These are phyloP conservation scores for Morpho deidamia DNA, from an alignment of 2,888 invertebrate genomes.

Conservation along the genomic window DNA sequence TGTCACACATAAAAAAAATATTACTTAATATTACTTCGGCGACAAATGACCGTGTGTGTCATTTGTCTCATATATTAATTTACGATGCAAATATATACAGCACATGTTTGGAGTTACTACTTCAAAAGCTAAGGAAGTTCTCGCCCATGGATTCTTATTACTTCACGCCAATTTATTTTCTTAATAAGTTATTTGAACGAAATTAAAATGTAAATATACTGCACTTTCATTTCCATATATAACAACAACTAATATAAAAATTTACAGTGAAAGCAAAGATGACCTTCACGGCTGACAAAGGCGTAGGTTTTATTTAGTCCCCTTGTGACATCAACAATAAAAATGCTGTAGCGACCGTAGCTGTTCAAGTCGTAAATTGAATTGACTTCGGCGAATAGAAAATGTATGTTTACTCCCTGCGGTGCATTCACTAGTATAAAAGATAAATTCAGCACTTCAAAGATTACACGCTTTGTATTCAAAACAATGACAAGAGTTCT, in stretches of 20 bases:
- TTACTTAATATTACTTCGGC: no score
- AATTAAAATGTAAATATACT: no score
- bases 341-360: slow-evolving; percentile 45
- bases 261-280: neutral
- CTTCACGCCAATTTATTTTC: no score
- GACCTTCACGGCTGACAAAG: neutral
- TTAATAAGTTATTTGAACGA: no score
- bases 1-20: no score
- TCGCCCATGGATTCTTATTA: no score
- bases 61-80: no score
- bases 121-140: no score
- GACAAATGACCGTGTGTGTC: no score
- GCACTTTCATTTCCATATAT: no score
- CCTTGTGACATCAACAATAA: slow-evolving; percentile 39
- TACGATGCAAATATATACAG: no score
- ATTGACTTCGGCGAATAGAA: slow-evolving; percentile 12
- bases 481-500: neutral
- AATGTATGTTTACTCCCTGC: slow-evolving; percentile 11
- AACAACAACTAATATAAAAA: neutral
- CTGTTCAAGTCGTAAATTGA: slow-evolving; percentile 6
- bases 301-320: neutral
- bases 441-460: slow-evolving; percentile 3
- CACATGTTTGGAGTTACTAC: no score
- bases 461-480: neutral
- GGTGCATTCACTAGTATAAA: slow-evolving; percentile 8